Evolutionary conservation across 2,113 vertebrate genomes (phyloP).

Genomic region (Barnardius zonarius): DNA sequence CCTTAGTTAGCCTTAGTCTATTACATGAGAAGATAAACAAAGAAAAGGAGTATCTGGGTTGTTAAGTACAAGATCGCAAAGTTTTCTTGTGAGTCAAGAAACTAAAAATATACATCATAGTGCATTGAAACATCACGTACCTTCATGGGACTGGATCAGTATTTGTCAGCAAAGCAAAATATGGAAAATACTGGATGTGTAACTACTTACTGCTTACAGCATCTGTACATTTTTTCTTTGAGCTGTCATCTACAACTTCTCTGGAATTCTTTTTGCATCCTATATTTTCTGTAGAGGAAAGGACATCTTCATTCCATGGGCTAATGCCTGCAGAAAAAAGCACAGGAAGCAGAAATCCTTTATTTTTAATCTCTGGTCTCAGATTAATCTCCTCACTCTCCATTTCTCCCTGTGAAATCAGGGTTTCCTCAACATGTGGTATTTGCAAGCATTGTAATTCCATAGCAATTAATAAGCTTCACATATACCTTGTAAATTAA

Average conservation of each 20-base stretch:
- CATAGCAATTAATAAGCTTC: not conserved
- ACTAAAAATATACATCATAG: not conserved
- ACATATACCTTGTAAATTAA: not conserved
- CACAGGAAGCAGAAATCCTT: not conserved
- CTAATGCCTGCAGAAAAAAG: not conserved
- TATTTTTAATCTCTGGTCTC: not conserved
- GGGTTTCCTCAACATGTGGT: constrained; percentile 4
- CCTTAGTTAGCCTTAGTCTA: not conserved
- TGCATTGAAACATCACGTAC: not conserved
- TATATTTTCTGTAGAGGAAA: not conserved
- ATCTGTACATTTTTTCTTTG: not conserved
- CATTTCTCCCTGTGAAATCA: not conserved
- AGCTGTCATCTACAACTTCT: not conserved
- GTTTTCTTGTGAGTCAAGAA: not conserved
- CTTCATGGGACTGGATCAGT: not conserved
- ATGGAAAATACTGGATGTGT: not conserved
- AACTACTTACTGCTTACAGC: not conserved
- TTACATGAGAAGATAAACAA: not conserved
- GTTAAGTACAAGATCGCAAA: not conserved
- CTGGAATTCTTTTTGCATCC: not conserved
- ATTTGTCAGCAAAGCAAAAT: not conserved
- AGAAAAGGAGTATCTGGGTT: not conserved
- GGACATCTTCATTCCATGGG: not conserved
- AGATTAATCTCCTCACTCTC: not conserved
- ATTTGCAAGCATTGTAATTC: not conserved